phyloP scores from a whole-genome alignment of 2,888 invertebrate genomes.

The Eurytoma adleriae region DNA sequence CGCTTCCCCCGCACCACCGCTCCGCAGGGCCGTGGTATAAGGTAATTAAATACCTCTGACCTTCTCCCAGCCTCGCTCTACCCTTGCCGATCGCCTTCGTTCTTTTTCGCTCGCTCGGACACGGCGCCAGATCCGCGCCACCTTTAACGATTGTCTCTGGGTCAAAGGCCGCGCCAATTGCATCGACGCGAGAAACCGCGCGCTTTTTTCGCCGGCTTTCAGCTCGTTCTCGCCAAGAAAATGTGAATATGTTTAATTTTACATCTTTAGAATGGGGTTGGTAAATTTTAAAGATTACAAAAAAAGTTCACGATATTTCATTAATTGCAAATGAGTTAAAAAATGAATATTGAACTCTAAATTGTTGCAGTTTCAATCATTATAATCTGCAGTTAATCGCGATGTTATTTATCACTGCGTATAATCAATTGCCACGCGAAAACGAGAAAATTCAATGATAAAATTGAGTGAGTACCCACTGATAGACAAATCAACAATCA shows the following conservation, averaged over 20 bases:
- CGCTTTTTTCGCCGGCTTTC: slow-evolving; percentile 23
- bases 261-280: no score
- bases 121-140: slow-evolving; percentile 70
- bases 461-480: no score
- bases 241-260: slow-evolving; percentile 5
- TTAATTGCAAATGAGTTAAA: no score
- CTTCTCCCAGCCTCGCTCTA: slow-evolving; percentile 34
- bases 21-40: slow-evolving; percentile 29
- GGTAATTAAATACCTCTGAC: slow-evolving; percentile 58
- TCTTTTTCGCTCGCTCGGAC: slow-evolving; percentile 49
- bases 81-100: slow-evolving; percentile 30
- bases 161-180: slow-evolving; percentile 69
- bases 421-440: no score
- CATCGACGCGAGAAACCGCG: background rate
- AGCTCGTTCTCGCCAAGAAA: slow-evolving; percentile 38
- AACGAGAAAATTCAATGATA: no score
- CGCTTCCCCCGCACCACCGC: slow-evolving; percentile 28
- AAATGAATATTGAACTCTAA: no score
- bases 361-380: no score
- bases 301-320: no score
- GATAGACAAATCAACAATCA: no score
- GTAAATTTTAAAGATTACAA: no score
- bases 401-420: no score
- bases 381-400: no score
- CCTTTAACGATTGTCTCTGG: slow-evolving; percentile 74